These are phyloP conservation scores for Dynastes maya DNA, from an alignment of 2,888 invertebrate genomes.

Conservation along the genomic window DNA sequence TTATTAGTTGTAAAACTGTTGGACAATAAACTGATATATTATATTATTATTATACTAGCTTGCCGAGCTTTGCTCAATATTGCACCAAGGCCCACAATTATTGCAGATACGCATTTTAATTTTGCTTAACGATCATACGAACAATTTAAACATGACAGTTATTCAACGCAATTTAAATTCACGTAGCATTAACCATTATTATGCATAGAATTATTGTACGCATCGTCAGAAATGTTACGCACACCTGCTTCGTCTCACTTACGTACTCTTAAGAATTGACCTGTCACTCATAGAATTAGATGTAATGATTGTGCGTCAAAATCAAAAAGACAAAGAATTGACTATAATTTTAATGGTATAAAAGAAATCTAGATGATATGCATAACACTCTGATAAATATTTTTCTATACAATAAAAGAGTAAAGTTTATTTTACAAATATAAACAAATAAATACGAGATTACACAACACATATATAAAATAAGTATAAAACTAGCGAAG, in stretches of 20 bases:
- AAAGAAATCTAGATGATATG: conserved; percentile 18
- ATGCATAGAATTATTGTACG: neutral
- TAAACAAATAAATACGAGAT: conserved; percentile 26
- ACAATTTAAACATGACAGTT: too few relatives aligned
- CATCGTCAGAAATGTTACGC: neutral
- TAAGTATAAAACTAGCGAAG: conserved; percentile 17
- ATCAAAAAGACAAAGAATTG: neutral
- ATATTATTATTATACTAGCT: too few relatives aligned
- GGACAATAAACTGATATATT: too few relatives aligned
- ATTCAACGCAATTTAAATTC: too few relatives aligned
- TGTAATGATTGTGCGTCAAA: conserved; percentile 31
- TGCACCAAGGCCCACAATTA: too few relatives aligned
- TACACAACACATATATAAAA: conserved; percentile 27
- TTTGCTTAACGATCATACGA: too few relatives aligned
- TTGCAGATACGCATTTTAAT: too few relatives aligned
- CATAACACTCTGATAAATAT: conserved; percentile 44
- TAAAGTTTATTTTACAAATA: neutral
- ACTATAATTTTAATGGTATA: conserved; percentile 31
- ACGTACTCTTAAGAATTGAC: neutral
- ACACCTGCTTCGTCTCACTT: neutral
- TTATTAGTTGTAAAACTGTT: too few relatives aligned
- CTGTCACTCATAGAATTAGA: conserved; percentile 5
- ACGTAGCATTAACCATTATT: neutral
- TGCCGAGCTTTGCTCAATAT: too few relatives aligned
- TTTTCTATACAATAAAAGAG: conserved; percentile 22